Evolutionary conservation across 2,888 invertebrate genomes (phyloP), one percentile per base, ranked within the genome.

Genomic region (Drosophila pegasa): DNA sequence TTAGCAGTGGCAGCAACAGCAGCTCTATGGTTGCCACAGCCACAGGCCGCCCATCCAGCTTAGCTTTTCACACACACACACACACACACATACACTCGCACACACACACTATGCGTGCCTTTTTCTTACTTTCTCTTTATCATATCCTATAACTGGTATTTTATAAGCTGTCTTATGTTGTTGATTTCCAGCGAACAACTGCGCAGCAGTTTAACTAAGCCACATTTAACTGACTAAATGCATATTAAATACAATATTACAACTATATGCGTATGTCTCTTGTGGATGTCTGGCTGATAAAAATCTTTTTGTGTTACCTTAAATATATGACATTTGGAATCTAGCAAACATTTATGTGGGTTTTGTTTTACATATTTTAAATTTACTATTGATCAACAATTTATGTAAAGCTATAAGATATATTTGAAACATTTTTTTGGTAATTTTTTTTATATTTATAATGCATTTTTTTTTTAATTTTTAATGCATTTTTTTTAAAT

Each of bases 111-210:
- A 22, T 48, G 27, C 37, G 33, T 33, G 45, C 25, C 27, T 33
- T 50, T n/a, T 56, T 41, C 45, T 40, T 35, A 47, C 27, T 58
- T 47, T 59, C 25, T 43, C 27, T 43, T n/a, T 60, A 31, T 40
- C 41, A 72, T 77, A 62, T 75, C 62, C 73, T 67, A 56, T 68
- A 63, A 72, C 35, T 52, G 25, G 41, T 16, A 59, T 54, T 59
- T 66, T 50, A 63, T 65, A 61, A 55, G 45, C 43, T 62, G 71
- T 40, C 54, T 45, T 20, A 64, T 50, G 29, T 62, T 35, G 55
- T 41, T 50, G 67, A 43, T 43, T 45, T 31, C 31, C n/a, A 27
- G 25, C 6, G 31, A 38, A 66, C 9, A 22, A 37, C 14, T 45
- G 20, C 9, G 29, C 27, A 55, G 33, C 48, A 4, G 27, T 55